Conservation (phyloP, 2,888 invertebrate genomes). For the Pherbina coryleti region DNA sequence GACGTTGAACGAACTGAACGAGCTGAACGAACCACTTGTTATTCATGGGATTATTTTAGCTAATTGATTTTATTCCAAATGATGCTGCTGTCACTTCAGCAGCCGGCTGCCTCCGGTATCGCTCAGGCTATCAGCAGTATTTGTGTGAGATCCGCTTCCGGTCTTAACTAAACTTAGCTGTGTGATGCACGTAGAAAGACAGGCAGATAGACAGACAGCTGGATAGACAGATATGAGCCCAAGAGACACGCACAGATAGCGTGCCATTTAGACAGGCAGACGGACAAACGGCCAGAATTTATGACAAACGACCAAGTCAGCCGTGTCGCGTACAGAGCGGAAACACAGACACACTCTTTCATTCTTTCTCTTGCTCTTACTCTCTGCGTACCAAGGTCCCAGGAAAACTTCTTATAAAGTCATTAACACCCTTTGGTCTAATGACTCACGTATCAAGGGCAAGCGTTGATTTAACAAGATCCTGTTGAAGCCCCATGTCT, state of each 20-base stretch:
- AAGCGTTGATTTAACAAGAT: constrained; percentile 21
- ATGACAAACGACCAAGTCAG: constrained; percentile 34
- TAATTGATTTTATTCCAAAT: constrained; percentile 37
- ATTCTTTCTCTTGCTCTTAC: no score
- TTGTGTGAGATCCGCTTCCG: constrained; percentile 34
- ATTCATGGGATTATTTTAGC: constrained; percentile 34
- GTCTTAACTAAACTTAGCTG: not conserved
- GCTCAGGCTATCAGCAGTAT: not conserved
- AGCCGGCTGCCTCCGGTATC: constrained; percentile 13
- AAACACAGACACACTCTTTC: not conserved
- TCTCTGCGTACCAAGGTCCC: not conserved
- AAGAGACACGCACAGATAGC: not conserved
- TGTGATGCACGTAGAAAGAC: not conserved
- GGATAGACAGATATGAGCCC: not conserved
- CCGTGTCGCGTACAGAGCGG: not conserved
- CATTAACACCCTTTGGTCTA: constrained; percentile 43
- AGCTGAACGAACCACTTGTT: constrained; percentile 21
- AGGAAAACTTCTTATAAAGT: constrained; percentile 47
- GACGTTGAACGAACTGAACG: not conserved
- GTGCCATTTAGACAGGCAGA: not conserved
- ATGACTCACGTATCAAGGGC: constrained; percentile 38
- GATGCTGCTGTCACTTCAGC: constrained; percentile 25
- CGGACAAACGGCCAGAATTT: not conserved
- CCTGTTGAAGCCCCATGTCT: not conserved
- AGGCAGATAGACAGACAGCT: not conserved